Percentiles rank a stretch among this genome's conserved stretches.
Conservation (phyloP, 2,888 invertebrate genomes). For the Sthenelais limicola region DNA sequence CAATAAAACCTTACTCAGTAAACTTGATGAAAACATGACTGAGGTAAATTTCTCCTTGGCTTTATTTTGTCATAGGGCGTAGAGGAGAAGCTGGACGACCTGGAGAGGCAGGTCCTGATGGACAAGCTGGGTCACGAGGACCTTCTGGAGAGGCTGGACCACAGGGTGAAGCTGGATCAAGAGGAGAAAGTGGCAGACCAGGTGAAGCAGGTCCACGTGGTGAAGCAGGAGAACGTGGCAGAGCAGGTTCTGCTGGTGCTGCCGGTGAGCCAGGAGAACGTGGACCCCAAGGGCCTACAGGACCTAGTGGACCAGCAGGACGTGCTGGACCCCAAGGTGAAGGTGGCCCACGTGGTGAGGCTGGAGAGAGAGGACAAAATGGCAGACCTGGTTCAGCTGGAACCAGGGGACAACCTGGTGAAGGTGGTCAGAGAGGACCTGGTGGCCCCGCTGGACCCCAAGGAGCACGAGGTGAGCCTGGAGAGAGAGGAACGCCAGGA, state of each 20-base stretch:
- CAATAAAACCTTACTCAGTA: too few relatives aligned
- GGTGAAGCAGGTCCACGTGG: slow-evolving; percentile 47
- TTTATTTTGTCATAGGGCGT: too few relatives aligned
- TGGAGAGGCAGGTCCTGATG: slow-evolving; percentile 37
- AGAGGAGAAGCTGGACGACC: slow-evolving; percentile 29
- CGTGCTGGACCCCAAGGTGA: slow-evolving; percentile 41
- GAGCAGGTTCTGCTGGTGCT: slow-evolving; percentile 43
- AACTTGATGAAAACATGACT: too few relatives aligned
- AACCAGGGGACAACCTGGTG: slow-evolving; percentile 37
- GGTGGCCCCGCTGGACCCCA: slow-evolving; percentile 41
- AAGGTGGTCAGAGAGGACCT: slow-evolving; percentile 11
- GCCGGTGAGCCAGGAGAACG: slow-evolving; percentile 41
- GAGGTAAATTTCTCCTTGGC: too few relatives aligned
- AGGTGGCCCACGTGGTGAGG: slow-evolving; percentile 36
- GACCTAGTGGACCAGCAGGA: slow-evolving; percentile 42
- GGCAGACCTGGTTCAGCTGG: slow-evolving; percentile 46
- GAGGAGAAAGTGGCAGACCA: slow-evolving; percentile 46
- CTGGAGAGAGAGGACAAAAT: slow-evolving; percentile 45
- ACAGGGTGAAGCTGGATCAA: slow-evolving; percentile 63
- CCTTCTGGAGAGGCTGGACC: slow-evolving; percentile 16
- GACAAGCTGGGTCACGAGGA: neutral
- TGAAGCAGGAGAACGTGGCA: slow-evolving; percentile 43
- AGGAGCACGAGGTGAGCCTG: slow-evolving; percentile 74
- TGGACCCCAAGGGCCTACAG: slow-evolving; percentile 19
- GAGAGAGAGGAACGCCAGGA: slow-evolving; percentile 82